A percentile compares a stretch with the other conserved stretches of the same genome.
phyloP scores from a whole-genome alignment of 1,140 invertebrate genomes.

The Hesperophylax magnus region DNA sequence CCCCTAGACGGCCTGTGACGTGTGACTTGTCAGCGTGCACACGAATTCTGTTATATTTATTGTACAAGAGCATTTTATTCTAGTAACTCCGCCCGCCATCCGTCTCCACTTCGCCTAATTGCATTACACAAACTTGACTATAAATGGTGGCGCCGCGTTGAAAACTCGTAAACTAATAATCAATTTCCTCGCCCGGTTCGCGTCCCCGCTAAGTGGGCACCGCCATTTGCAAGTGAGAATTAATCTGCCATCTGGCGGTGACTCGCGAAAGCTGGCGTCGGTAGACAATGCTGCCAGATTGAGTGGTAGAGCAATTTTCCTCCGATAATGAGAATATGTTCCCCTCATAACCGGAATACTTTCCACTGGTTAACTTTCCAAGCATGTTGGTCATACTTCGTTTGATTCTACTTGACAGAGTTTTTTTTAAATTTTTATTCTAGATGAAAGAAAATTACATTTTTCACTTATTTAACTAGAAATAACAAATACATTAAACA shows the following conservation, averaged over 20 bases:
- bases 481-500: too few species aligned
- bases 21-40: not conserved
- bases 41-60: not conserved
- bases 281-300: conserved; percentile 49
- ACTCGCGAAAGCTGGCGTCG: conserved; percentile 28
- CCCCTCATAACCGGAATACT: not conserved
- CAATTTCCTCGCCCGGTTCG: conserved; percentile 48
- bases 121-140: conserved; percentile 53
- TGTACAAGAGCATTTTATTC: not conserved
- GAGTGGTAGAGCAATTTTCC: conserved; percentile 25
- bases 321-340: conserved; percentile 23
- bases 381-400: too few species aligned
- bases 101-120: conserved; percentile 52
- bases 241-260: conserved; percentile 45
- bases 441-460: too few species aligned
- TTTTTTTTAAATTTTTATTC: too few species aligned
- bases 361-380: not conserved
- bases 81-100: conserved; percentile 1
- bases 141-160: conserved; percentile 34
- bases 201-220: conserved; percentile 19
- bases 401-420: too few species aligned
- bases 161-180: conserved; percentile 53
- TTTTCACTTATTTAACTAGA: too few species aligned
- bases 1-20: too few species aligned
- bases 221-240: conserved; percentile 54